Evolutionary conservation across 2,113 vertebrate species (phyloP), one percentile per base, ranked within the genome.

Genomic region (Malurus alboscapulatus): DNA sequence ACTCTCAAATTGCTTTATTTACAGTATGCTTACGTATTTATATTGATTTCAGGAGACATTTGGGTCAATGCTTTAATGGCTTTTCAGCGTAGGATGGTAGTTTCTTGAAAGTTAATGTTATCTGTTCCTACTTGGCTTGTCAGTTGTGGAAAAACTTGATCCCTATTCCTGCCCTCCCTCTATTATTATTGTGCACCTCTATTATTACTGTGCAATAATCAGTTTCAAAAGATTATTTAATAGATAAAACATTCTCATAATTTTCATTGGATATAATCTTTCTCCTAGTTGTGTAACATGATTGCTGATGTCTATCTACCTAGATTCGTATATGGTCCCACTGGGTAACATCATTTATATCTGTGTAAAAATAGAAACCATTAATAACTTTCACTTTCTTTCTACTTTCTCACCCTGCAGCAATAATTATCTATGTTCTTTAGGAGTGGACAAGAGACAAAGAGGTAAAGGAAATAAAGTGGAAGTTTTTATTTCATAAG

Each of bases 281-380:
- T 1, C 11, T 75, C 11, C 11, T 50, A 54, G 11, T 61, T 82
- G 32, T 57, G 32, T 16, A 87, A 61, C 50, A 42, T 15, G 34
- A 47, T 50, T 55, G 17, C 24, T 71, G 58, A 67, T 62, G 10
- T 53, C 72, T 74, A 59, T 63, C 61, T 32, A 65, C 69, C 65
- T 80, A 90, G 63, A 77, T 84, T 88, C 27, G 34, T 74, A n/a
- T 17, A 42, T 53, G 32, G 22, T 82, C n/a, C 67, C 82, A 47
- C 9, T 25, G n/a, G 25, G 30, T 84, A 67, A 57, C 32, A 42
- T 42, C 0, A 94, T 40, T 87, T 91, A 78, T 81, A 57, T 78
- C 84, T 57, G 12, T 54, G 17, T 76, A 90, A 96, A 95, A 94
- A 92, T 84, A 93, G 88, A 91, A 95, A 81, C 29, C 45, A 72